phyloP scores from a whole-genome alignment of 2,797 vertebrate species.

The Iguana delicatissima region DNA sequence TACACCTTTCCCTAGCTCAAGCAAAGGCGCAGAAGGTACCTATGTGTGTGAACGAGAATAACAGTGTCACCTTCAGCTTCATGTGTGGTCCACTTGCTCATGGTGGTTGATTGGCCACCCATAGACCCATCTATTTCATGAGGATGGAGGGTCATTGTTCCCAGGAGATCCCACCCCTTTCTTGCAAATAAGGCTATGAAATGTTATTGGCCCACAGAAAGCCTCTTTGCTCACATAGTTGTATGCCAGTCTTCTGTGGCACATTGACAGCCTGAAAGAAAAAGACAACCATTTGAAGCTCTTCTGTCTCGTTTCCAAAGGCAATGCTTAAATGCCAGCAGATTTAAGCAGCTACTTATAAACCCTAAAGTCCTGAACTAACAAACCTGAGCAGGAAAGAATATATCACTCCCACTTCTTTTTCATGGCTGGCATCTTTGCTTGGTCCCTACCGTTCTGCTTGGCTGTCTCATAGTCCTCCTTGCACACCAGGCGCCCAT shows the following conservation, averaged over 20 bases:
- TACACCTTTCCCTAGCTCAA: background rate
- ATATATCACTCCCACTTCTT: background rate
- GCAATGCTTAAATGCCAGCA: background rate
- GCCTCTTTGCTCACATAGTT: background rate
- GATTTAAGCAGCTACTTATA: background rate
- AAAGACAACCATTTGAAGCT: background rate
- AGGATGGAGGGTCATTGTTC: background rate
- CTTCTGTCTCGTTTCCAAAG: background rate
- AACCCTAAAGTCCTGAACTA: background rate
- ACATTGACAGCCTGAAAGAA: background rate
- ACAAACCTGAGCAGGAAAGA: background rate
- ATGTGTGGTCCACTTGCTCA: background rate
- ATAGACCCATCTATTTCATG: background rate
- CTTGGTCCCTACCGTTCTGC: conserved; percentile 89
- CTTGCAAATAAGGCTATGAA: background rate
- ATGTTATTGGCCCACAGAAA: background rate
- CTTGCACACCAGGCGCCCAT: conserved; percentile 96
- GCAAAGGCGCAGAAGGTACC: background rate
- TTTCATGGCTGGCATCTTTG: background rate
- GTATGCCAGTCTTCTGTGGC: background rate
- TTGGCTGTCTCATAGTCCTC: conserved; percentile 98
- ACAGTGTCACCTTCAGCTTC: background rate
- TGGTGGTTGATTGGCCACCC: background rate
- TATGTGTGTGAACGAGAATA: no score
- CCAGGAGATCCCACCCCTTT: background rate